Conservation (phyloP, 2,888 invertebrate genomes). For the Camptogramma bilineatum region DNA sequence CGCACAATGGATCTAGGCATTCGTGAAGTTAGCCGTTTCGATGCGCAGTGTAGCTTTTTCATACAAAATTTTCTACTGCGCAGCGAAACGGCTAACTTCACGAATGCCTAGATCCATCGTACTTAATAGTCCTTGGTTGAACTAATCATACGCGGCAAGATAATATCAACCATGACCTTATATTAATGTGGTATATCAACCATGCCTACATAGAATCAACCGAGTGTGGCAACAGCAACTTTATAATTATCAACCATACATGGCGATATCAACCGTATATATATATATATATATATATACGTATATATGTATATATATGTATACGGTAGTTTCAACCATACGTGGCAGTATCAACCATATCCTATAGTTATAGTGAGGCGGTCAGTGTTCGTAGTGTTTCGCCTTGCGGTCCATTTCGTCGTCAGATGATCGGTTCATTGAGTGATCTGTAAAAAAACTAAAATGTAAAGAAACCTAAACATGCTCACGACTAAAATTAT, state of each 20-base stretch:
- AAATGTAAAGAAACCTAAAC: neutral
- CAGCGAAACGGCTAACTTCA: too few relatives aligned
- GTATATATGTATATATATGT: too few relatives aligned
- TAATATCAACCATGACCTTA: neutral
- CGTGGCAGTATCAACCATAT: neutral
- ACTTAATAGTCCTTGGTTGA: too few relatives aligned
- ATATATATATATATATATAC: too few relatives aligned
- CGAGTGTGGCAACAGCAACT: neutral
- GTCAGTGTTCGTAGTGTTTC: conserved; percentile 77
- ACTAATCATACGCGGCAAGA: too few relatives aligned
- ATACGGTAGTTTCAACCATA: neutral
- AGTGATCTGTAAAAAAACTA: conserved; percentile 63
- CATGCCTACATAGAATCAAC: neutral
- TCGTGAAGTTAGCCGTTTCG: too few relatives aligned
- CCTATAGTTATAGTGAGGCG: neutral
- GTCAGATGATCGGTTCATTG: conserved; percentile 77
- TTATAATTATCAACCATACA: too few relatives aligned
- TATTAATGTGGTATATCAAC: neutral
- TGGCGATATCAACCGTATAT: neutral
- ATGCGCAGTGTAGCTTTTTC: too few relatives aligned
- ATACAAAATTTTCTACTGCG: too few relatives aligned
- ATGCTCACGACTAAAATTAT: too few relatives aligned
- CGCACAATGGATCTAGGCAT: too few relatives aligned
- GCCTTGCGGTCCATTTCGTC: conserved; percentile 81
- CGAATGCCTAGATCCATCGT: too few relatives aligned